Conservation (phyloP, 2,113 vertebrate species). For the Oncorhynchus masou region DNA sequence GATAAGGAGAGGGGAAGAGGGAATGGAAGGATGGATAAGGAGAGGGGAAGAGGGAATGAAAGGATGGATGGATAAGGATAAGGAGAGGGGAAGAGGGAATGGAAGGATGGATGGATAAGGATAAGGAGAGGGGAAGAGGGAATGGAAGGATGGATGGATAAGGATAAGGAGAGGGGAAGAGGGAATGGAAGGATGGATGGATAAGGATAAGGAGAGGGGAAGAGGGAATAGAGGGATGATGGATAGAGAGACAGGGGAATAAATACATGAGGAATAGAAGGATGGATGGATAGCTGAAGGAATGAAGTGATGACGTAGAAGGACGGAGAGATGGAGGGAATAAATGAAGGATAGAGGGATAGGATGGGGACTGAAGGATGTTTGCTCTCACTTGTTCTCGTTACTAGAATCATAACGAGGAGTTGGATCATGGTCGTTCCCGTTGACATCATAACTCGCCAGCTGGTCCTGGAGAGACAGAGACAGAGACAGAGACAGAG, state of each 20-base stretch:
- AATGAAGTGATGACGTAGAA: background rate
- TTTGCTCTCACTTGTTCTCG: conserved; percentile 85
- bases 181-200: no score
- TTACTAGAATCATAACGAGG: conserved; percentile 88
- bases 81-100: no score
- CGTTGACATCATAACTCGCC: conserved; percentile 91
- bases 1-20: no score
- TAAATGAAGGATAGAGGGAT: background rate
- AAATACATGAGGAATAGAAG: no score
- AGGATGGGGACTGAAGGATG: background rate
- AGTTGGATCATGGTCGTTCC: conserved; percentile 86
- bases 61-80: no score
- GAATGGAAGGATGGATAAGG: no score
- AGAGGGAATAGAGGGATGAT: background rate
- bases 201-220: background rate
- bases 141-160: no score
- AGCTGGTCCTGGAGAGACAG: conserved; percentile 79
- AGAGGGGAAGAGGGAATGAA: no score
- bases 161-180: background rate
- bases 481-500: background rate
- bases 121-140: no score
- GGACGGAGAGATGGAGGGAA: background rate
- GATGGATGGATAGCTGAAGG: background rate
- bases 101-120: no score
- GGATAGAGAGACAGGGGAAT: background rate